phyloP scores from a whole-genome alignment of 2,888 invertebrate species.

The Dicranocentrus wangi region DNA sequence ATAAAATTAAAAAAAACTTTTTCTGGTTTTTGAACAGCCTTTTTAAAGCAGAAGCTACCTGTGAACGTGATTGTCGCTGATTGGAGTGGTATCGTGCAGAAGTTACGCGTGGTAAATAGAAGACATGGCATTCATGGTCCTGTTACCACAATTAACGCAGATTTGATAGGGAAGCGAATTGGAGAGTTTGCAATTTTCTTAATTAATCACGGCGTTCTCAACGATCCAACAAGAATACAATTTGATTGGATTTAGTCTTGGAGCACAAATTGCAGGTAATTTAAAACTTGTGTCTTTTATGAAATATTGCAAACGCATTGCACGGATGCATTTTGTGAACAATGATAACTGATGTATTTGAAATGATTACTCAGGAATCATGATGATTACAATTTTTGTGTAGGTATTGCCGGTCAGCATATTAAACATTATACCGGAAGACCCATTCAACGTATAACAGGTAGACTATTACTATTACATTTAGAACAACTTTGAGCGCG shows the following conservation, averaged over 20 bases:
- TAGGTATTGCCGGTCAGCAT: conserved; percentile 65
- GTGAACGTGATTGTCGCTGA: conserved; percentile 67
- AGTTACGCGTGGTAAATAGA: conserved; percentile 43
- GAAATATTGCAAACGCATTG: no score
- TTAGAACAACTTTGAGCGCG: no score
- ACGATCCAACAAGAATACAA: conserved; percentile 67
- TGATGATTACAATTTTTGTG: not conserved
- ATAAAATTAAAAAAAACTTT: not conserved
- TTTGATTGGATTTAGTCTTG: conserved; percentile 64
- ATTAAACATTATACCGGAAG: conserved; percentile 64
- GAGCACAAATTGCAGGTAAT: conserved; percentile 62
- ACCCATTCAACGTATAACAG: conserved; percentile 66
- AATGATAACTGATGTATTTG: no score
- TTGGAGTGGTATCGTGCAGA: conserved; percentile 63
- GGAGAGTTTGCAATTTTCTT: conserved; percentile 63
- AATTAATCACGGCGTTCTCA: conserved; percentile 65
- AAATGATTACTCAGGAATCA: no score
- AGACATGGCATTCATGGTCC: conserved; percentile 53
- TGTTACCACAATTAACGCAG: conserved; percentile 60
- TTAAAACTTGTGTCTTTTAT: not conserved
- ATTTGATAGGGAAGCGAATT: conserved; percentile 60
- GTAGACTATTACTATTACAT: no score
- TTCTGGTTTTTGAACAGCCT: conserved; percentile 37
- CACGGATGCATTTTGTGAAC: no score
- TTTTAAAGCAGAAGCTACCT: conserved; percentile 61